Evolutionary conservation across 2,888 invertebrate species (phyloP), one percentile per base, ranked within the genome.

Genomic region (Erynnis tages): DNA sequence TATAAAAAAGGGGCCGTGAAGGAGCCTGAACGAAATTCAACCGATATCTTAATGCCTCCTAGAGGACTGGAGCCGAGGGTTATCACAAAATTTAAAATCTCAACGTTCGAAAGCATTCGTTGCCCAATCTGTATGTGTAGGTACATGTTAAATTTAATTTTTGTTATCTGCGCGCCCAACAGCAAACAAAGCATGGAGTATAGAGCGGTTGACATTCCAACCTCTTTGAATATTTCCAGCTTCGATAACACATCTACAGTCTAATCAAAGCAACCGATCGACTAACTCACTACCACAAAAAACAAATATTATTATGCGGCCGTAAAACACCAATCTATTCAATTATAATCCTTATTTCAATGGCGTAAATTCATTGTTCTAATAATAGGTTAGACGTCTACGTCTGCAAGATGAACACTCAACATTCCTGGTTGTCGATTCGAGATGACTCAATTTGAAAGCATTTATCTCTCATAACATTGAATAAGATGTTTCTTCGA

Each of bases 361-460:
- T 40, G 16, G 0, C 44, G 45, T 59, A 75, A 56, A 57, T 58
- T 41, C 59, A 49, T 49, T 43, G 10, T 44, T 32, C 30, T 23
- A 7, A n/a, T 2, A 32, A 21, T 44, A 14, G 34, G 23, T 41
- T 4, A 1, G 1, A 17, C 1, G 23, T 27, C 4, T 53, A 10
- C 17, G 25, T 37, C 32, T 41, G 21, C 35, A 50, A 46, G 40
- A 38, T 53, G 55, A 16, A 64, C 74, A 69, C 66, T 72, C 72
- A 66, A 69, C 77, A 82, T 82, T 76, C 79, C 74, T 49, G 66
- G 65, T 70, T 76, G 78, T 76, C 71, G 76, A 74, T 72, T 69
- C 63, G 65, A 69, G 63, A 83, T 79, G 78, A 77, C 82, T 86
- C 84, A 84, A 86, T 86, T 73, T 79, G 68, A 73, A 71, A 65